phyloP scores from a whole-genome alignment of 2,113 vertebrate species.

The Gadus chalcogrammus region DNA sequence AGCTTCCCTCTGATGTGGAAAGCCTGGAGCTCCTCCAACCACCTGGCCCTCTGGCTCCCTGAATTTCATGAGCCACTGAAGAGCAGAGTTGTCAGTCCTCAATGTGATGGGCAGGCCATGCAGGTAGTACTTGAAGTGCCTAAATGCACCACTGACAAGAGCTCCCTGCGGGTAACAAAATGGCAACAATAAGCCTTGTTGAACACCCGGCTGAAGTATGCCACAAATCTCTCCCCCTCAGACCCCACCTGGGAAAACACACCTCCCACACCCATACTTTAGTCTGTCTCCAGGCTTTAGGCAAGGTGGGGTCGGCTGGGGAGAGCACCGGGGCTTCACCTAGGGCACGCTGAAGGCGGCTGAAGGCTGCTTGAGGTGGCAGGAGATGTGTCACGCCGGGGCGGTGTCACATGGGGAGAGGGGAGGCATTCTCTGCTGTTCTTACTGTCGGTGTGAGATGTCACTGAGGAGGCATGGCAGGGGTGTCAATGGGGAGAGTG shows the following conservation, averaged over 20 bases:
- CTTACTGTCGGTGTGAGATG: no score
- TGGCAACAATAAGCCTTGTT: neutral
- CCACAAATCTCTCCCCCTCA: slow-evolving; percentile 17
- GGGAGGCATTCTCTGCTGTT: no score
- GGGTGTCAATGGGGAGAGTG: no score
- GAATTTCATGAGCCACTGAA: slow-evolving; percentile 21
- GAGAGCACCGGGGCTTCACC: neutral
- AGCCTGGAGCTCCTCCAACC: neutral
- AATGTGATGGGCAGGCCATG: no score
- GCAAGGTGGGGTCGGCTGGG: neutral
- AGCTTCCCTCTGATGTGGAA: neutral
- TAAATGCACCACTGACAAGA: slow-evolving; percentile 7
- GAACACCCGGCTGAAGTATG: slow-evolving; percentile 12
- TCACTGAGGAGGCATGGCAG: no score
- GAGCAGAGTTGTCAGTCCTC: slow-evolving; percentile 4
- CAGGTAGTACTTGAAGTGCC: slow-evolving; percentile 19
- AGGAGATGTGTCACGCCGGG: no score
- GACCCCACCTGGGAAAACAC: no score
- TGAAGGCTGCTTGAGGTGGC: no score
- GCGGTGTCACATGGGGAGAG: no score
- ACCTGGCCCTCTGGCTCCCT: slow-evolving; percentile 1
- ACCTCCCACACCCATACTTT: neutral
- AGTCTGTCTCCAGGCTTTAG: neutral
- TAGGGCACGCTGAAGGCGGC: neutral
- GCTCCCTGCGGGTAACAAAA: neutral